Evolutionary conservation across 2,888 invertebrate genomes (phyloP), one percentile per base, ranked within the genome.

Genomic region (Cremastinae sp.): DNA sequence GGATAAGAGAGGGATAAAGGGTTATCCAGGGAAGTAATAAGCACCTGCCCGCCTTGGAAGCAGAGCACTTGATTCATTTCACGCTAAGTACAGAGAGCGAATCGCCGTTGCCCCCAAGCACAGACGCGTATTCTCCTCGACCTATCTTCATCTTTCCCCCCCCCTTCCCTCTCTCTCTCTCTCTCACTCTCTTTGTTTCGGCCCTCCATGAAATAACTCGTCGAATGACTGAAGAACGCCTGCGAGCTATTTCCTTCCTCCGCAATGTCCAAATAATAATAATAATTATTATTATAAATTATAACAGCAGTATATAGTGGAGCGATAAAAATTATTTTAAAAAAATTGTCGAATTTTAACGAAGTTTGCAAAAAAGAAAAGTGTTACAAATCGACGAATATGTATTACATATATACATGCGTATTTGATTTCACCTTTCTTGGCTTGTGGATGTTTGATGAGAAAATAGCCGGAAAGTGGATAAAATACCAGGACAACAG

Each of bases 1-100:
- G 54, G 69, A 76, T 71, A 69, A 58, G 54, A 54, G 71, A 43
- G 47, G 75, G 61, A 70, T 65, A 51, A 64, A 69, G 65, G 68
- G 78, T 78, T 75, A 70, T 75, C 62, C 62, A 81, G 84, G 88
- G 83, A 82, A 87, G 86, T 89, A 89, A 89, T 89, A 89, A 89
- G 88, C 88, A 89, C 89, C 89, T 89, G 89, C 88, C 89, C 83
- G 83, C 82, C 85, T 85, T 85, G 81, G 85, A 86, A 86, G 82
- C 86, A 82, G 84, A 81, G 85, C 80, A 85, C 86, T 88, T 89
- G 89, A 89, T 89, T 89, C 89, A 89, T 89, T 89, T 88, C 88
- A 85, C 85, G 86, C 86, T 88, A 89, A 89, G 89, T 89, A 89
- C 88, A 89, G 88, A 88, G 86, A 84, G 80, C 87, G 59, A 16